phyloP scores from a whole-genome alignment of 2,797 vertebrate genomes.

The Anolis apletophallus region DNA sequence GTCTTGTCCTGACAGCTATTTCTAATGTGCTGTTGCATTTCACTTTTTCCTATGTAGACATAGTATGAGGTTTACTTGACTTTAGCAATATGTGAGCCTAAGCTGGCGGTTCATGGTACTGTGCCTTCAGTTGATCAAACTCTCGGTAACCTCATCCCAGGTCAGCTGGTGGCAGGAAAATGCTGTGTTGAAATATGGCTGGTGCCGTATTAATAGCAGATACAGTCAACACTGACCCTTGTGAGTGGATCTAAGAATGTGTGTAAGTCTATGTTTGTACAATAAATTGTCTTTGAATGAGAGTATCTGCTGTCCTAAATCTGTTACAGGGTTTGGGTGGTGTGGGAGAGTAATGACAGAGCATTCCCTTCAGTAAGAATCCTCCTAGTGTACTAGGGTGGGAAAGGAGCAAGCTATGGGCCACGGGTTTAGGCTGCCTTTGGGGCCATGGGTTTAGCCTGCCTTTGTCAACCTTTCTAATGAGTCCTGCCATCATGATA shows the following conservation, averaged over 20 bases:
- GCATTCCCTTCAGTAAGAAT: no score
- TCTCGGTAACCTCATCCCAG: background rate
- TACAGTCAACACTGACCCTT: background rate
- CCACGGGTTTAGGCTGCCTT: no score
- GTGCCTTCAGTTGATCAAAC: background rate
- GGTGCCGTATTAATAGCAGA: background rate
- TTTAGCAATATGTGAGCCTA: background rate
- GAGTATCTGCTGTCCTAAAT: background rate
- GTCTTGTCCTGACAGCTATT: no score
- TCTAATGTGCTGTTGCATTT: background rate
- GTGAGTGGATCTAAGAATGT: background rate
- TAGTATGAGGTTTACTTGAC: background rate
- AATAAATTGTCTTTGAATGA: conserved; percentile 13
- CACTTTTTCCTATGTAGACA: background rate
- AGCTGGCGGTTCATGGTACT: background rate
- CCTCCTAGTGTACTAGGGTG: no score
- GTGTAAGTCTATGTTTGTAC: background rate
- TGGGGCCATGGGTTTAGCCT: no score
- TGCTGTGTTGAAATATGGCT: background rate
- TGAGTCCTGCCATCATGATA: no score
- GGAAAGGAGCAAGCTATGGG: no score
- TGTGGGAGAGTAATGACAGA: background rate
- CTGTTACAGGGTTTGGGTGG: background rate
- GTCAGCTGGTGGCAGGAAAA: background rate
- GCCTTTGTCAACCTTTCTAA: no score